phyloP scores from a whole-genome alignment of 2,888 invertebrate species.

The Drosophila mercatorum region DNA sequence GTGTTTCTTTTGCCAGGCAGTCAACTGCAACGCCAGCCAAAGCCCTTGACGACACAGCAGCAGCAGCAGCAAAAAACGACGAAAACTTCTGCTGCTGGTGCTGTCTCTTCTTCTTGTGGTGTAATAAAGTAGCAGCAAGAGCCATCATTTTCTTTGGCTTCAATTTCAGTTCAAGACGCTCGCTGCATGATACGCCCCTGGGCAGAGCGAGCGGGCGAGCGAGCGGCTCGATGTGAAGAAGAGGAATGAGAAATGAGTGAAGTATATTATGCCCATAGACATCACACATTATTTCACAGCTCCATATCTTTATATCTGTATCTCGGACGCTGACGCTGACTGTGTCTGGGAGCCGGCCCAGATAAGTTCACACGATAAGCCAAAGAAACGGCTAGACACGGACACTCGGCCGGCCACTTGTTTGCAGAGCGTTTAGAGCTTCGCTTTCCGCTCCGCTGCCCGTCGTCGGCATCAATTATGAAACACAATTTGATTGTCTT shows the following conservation, averaged over 20 bases:
- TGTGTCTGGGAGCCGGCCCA: conserved; percentile 43
- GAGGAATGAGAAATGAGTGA: conserved; percentile 30
- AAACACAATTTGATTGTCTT: conserved; percentile 17
- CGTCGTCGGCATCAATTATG: conserved; percentile 52
- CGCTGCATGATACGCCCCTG: conserved; percentile 21
- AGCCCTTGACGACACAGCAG: conserved; percentile 60
- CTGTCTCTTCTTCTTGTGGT: conserved; percentile 37
- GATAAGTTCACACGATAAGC: conserved; percentile 81
- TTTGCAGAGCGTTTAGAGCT: conserved; percentile 42
- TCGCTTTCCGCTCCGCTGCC: conserved; percentile 67
- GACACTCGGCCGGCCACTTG: conserved; percentile 32
- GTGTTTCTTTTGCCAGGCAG: conserved; percentile 74
- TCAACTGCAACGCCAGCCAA: conserved; percentile 68
- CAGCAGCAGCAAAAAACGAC: conserved; percentile 23
- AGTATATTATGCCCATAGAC: conserved; percentile 68
- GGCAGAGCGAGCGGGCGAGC: background rate
- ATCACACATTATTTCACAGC: conserved; percentile 76
- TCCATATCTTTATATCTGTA: conserved; percentile 21
- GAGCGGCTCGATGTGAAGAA: background rate
- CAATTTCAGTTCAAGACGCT: conserved; percentile 64
- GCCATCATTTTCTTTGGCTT: conserved; percentile 67
- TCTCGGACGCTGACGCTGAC: conserved; percentile 1
- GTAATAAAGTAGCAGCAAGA: conserved; percentile 71
- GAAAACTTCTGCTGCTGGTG: conserved; percentile 29
- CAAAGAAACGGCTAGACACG: conserved; percentile 48